Evolutionary conservation across 2,113 vertebrate species (phyloP), one percentile per base, ranked within the genome.

Genomic region (Corynorhinus townsendii): DNA sequence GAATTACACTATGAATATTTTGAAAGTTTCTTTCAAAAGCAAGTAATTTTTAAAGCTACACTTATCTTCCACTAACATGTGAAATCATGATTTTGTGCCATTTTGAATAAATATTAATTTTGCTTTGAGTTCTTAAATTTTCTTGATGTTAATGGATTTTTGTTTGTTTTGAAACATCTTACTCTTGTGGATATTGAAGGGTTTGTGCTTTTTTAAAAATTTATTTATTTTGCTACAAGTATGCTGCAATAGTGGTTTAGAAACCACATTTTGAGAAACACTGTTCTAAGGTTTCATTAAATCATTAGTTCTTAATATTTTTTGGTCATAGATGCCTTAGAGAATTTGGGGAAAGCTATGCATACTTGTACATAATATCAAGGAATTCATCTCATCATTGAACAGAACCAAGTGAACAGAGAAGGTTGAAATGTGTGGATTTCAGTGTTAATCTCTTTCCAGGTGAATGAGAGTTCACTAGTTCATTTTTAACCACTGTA

Each of bases 271-370:
- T 90, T 69, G 68, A 90, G 80, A 93, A 95, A 38, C 64, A 80
- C 43, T 82, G 38, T 38, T 83, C 73, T 96, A 71, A 90, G 35
- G 19, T 91, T 97, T 94, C 91, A 47, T 73, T 92, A 89, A 96
- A 73, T 89, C 35, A 14, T 88, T 94, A 76, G 11, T 90, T 95
- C 40, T 17, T 79, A 86, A 95, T n/a, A 35, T 79, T 84, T 75
- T 77, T 85, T 66, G 84, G 71, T 90, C 5, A 43, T 28, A 86
- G 40, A 91, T 75, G 43, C 33, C 56, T 95, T 96, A 96, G 89
- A 90, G 47, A 94, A 82, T 90, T 91, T 95, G 43, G 40, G 68
- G 35, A 47, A 91, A 75, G 35, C 82, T 56, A 11, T 75, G 26
- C 7, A 11, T 93, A 73, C 22, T 87, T 69, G 15, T 1, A 71